These are phyloP conservation scores for Acyrthosiphon pisum DNA, from an alignment of 1,140 invertebrate species.

Conservation along the genomic window DNA sequence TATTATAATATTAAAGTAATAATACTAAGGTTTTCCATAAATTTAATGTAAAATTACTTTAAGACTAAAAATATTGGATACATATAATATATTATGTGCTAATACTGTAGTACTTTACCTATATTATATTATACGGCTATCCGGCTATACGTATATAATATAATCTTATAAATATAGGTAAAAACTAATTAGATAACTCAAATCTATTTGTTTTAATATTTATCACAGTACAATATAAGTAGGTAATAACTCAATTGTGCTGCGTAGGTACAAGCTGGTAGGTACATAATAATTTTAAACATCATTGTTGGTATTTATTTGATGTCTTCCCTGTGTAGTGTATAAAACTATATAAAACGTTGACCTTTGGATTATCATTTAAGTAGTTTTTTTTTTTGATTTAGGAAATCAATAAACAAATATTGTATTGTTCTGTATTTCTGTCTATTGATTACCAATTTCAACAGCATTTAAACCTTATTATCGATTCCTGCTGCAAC, in stretches of 20 bases:
- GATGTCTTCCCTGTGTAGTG: neutral
- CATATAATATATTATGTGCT: neutral
- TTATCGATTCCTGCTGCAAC: constrained; percentile 27
- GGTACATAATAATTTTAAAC: neutral
- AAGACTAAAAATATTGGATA: neutral
- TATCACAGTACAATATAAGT: neutral
- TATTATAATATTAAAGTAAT: constrained; percentile 1
- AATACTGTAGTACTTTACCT: neutral
- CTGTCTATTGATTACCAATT: neutral
- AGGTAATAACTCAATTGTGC: neutral
- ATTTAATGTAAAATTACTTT: neutral
- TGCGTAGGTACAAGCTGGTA: neutral
- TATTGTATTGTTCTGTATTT: neutral
- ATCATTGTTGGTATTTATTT: neutral
- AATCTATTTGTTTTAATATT: neutral
- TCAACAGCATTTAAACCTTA: neutral
- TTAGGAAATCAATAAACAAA: neutral
- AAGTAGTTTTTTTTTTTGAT: constrained; percentile 31
- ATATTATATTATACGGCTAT: too few relatives aligned
- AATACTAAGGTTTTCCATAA: constrained; percentile 8
- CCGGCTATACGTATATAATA: neutral
- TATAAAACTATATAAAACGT: neutral
- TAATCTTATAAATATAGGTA: neutral
- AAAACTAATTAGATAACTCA: neutral
- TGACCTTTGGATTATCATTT: neutral